Base-by-base conservation (phyloP, 2,797 vertebrate genomes). In the Enoplosus armatus region DNA sequence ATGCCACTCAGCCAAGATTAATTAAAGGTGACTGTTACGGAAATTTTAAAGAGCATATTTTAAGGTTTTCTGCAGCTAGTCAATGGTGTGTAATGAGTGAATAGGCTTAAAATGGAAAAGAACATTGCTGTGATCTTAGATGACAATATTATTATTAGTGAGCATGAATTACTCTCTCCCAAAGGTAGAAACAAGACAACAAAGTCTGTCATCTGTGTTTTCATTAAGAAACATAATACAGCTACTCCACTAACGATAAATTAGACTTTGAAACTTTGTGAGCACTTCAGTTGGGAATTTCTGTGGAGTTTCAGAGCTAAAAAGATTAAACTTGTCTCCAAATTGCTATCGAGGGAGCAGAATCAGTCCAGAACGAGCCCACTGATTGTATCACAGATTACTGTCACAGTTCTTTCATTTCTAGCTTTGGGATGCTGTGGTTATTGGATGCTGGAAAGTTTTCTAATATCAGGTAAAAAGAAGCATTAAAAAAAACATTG, bases 151-250 rank as follows among this genome's bases (percentile, higher is more conserved):
- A 56, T 12, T 0, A 2, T 56, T 72, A 45, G 66, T 80, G 67
- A 67, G 22, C 43, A 83, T 83, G 68, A 64, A 33, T 60, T 50
- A 59, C 48, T 80, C n/a, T 35, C 55, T 89, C 85, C 84, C 79
- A 87, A 89, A 90, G 77, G 54, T 75, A 85, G 72, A 88, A 91
- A 90, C 55, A 43, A 83, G 54, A 82, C 27, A 59, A 60, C 45
- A 31, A 53, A 56, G 31, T 64, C 22, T 2, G 29, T 69, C 66
- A 50, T 22, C 39, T 58, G 37, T 56, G 47, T 48, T 68, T 71
- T 63, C n/a, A 60, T 27, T 41, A 48, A 33, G 29, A 80, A 0
- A 72, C 26, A 47, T 9, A 54, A 79, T 41, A 8, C 35, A 65
- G 26, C 9, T 20, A n/a, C 18, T 51, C 12, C 2, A 20, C 6